A percentile compares a stretch with the other conserved stretches of the same genome.
phyloP scores from a whole-genome alignment of 2,113 vertebrate species.

The Syngnathus scovelli region DNA sequence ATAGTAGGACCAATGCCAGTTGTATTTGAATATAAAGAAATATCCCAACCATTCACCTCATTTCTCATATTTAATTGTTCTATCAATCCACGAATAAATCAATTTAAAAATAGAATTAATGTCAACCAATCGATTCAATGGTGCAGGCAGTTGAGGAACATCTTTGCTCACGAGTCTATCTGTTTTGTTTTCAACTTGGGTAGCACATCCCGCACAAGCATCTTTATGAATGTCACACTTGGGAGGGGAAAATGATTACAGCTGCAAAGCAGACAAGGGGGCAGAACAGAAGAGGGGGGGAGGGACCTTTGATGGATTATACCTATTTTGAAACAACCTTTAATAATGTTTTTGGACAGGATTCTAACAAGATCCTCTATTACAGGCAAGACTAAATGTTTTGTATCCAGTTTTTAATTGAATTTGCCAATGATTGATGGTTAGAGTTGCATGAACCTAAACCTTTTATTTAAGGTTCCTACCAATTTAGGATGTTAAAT shows the following conservation, averaged over 20 bases:
- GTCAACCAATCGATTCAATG: slow-evolving; percentile 15
- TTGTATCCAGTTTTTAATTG: slow-evolving; percentile 56
- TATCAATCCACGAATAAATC: slow-evolving; percentile 8
- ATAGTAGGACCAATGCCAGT: slow-evolving; percentile 4
- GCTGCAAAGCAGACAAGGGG: slow-evolving; percentile 71
- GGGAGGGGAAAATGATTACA: slow-evolving; percentile 76
- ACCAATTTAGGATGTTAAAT: neutral
- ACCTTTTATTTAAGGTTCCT: slow-evolving; percentile 30
- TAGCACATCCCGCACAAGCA: slow-evolving; percentile 55
- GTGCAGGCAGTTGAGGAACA: slow-evolving; percentile 27
- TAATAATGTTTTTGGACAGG: slow-evolving; percentile 72
- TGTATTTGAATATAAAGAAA: neutral
- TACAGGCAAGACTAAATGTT: slow-evolving; percentile 36
- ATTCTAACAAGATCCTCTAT: slow-evolving; percentile 58
- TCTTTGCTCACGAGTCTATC: slow-evolving; percentile 42
- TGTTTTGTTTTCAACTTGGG: slow-evolving; percentile 47
- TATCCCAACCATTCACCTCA: neutral
- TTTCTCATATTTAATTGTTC: neutral
- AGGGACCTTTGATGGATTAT: slow-evolving; percentile 75
- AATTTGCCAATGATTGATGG: slow-evolving; percentile 63
- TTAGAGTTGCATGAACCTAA: slow-evolving; percentile 53
- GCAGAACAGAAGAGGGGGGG: slow-evolving; percentile 41
- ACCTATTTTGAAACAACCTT: slow-evolving; percentile 74
- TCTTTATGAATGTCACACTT: slow-evolving; percentile 76
- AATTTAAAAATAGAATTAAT: slow-evolving; percentile 15